Evolutionary conservation across 1,140 invertebrate species (phyloP), one percentile per base, ranked within the genome.

Genomic region (Campodea augens): DNA sequence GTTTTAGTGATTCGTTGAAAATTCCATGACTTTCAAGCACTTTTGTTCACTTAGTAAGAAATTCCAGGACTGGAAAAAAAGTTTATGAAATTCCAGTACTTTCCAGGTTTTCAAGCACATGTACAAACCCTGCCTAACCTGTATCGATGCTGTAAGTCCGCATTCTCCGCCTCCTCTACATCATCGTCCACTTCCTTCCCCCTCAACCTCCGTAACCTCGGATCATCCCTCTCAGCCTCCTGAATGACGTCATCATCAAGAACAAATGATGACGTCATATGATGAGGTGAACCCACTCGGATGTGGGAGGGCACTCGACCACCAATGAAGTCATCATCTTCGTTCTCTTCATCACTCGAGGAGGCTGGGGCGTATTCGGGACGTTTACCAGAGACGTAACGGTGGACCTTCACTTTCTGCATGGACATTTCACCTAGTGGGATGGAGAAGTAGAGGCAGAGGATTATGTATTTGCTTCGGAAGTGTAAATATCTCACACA

Each of bases 391-490:
- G 85, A 88, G 42, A 92, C 83, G 59, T 92, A 93, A 44, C 88
- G 71, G 53, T 89, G 86, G 0, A 93, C 89, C 66, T 93, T 93
- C 2, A 93, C 89, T 61, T 92, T 93, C 71, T 92, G 81, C 89
- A 93, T 93, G 53, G 86, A 89, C 47, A 90, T 65, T 69, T 92
- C 83, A 60, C 87, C 86, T 88, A 47, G 27, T n/a, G n/a, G 47
- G 44, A 27, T 23, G 41, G 29, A 12, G 47, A 25, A 23, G 2
- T 21, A 50, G 12, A n/a, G 36, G 42, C 10, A 51, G 4, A 37
- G 19, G 25, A 13, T 1, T 13, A 47, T 32, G 5, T 38, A n/a
- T 5, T 13, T n/a, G 18, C 19, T 50, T 19, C 1, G 7, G 3
- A 10, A 49, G 0, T 13, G n/a, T 23, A 38, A 5, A 12, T 4